Base-by-base conservation (phyloP, 2,797 vertebrate species). In the Periophthalmus magnuspinnatus region DNA sequence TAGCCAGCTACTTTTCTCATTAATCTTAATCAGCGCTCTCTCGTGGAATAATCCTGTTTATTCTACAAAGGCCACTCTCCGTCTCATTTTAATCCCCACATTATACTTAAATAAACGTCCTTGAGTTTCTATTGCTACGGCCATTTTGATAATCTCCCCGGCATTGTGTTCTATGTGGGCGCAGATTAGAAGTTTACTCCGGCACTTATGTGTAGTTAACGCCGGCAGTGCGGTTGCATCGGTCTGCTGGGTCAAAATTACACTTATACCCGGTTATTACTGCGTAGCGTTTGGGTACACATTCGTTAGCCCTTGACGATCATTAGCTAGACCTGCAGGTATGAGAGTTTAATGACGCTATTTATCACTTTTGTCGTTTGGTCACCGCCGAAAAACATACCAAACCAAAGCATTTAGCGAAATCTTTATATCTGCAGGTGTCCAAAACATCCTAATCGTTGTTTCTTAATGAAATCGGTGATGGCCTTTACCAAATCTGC, bases 341-440 rank as follows among this genome's bases (percentile, higher is more conserved):
- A 81, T 88, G 85, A 76, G 85, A 72, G 89, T 89, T 88, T 89
- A 90, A 90, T 91, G 86, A 89, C 71, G 66, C 79, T 77, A 90
- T 90, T 85, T 82, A 74, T 91, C 87, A 88, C 73, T 48, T 77
- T 41, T 80, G 78, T 79, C 38, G 28, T 70, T 70, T 74, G 81
- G 83, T 85, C 83, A 85, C 78, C 80, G 76, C 67, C 78, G 83
- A 57, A 78, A 83, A 70, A 22, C 67, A 70, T 59, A 54, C 54
- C 34, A n/a, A 32, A 73, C 70, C 55, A 55, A 70, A 67, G 72
- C 55, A 65, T 68, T 67, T 9, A 19, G 48, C 60, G 77, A 59
- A 73, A 71, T 54, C 62, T 3, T 60, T 6, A 19, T n/a, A 13
- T 21, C n/a, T 61, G 3, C 19, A 61, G 59, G 52, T 38, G 62